These are phyloP conservation scores for Elysia chlorotica DNA, from an alignment of 1,140 invertebrate genomes.

Conservation along the genomic window DNA sequence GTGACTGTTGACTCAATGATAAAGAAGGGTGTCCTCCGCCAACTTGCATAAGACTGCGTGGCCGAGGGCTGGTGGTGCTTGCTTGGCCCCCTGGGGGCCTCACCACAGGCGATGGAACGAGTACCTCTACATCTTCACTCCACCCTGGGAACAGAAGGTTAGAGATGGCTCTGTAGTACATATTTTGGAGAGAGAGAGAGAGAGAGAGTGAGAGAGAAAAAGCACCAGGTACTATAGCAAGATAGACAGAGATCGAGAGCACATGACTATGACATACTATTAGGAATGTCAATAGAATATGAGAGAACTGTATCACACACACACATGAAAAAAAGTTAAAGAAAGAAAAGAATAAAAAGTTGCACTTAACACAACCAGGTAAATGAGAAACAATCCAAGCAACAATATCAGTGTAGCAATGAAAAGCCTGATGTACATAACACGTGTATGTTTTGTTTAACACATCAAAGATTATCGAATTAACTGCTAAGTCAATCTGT, in stretches of 20 bases:
- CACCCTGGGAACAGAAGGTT: constrained; percentile 17
- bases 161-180: background rate
- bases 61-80: constrained; percentile 2
- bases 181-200: background rate
- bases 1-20: no score
- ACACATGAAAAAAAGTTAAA: background rate
- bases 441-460: no score
- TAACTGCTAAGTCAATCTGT: no score
- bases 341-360: no score
- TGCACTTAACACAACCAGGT: no score
- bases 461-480: no score
- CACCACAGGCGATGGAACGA: constrained; percentile 25
- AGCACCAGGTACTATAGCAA: no score
- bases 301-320: background rate
- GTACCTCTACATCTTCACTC: constrained; percentile 24
- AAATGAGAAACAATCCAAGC: no score
- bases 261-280: background rate
- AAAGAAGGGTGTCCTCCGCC: no score
- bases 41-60: background rate
- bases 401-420: no score
- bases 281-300: background rate
- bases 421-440: no score
- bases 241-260: background rate
- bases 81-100: background rate
- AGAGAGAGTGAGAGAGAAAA: background rate